Evolutionary conservation across 2,113 vertebrate species (phyloP).

Genomic region (Callospermophilus lateralis): DNA sequence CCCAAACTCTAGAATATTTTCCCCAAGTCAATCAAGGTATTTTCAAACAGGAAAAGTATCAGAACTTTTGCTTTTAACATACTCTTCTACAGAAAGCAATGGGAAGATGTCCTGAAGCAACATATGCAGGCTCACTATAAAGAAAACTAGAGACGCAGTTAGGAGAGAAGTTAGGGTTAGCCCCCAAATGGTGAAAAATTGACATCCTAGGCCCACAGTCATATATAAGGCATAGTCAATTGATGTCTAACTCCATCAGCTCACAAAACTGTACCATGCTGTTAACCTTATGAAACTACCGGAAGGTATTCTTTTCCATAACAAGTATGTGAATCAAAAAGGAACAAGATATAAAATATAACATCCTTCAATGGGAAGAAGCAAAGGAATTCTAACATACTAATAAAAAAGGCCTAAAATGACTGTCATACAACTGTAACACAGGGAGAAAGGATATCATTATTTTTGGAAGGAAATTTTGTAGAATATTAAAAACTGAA

Average conservation of each 20-base stretch:
- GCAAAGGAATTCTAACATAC: not conserved
- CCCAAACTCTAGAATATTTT: not conserved
- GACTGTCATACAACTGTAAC: not conserved
- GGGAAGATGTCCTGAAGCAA: not conserved
- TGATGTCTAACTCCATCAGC: not conserved
- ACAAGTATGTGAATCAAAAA: not conserved
- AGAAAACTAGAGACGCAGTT: not conserved
- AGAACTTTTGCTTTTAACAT: not conserved
- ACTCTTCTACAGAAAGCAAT: not conserved
- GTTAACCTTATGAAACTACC: not conserved
- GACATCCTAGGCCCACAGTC: not conserved
- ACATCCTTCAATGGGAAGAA: not conserved
- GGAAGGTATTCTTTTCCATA: not conserved
- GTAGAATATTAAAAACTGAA: not conserved
- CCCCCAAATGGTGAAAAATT: not conserved
- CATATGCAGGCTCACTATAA: not conserved
- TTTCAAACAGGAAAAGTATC: not conserved
- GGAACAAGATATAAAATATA: not conserved
- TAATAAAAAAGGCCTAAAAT: not conserved
- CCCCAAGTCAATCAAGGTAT: not conserved
- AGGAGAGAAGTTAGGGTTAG: not conserved
- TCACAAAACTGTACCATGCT: no score
- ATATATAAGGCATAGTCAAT: no score
- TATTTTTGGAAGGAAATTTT: not conserved
- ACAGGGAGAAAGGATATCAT: not conserved